These are phyloP conservation scores for Asarcornis scutulata DNA, from an alignment of 2,113 vertebrate genomes.

Conservation along the genomic window DNA sequence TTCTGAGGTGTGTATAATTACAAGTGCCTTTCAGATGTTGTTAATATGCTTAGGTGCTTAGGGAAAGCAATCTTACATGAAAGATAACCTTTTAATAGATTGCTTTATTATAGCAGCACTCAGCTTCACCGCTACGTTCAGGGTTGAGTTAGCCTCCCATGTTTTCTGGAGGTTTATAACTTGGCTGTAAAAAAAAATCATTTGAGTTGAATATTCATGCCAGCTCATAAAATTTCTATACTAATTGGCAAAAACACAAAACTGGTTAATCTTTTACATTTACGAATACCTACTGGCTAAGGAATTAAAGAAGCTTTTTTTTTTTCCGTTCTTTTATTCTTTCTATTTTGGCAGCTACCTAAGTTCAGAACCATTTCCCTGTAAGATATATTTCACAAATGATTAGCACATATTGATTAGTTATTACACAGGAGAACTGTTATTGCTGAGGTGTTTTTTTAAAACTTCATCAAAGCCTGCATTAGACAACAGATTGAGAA, in stretches of 20 bases:
- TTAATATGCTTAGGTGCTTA: constrained; percentile 76
- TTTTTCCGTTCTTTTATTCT: not conserved
- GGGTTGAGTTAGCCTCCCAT: not conserved
- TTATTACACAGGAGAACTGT: not conserved
- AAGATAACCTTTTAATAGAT: constrained; percentile 75
- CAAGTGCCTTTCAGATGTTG: constrained; percentile 65
- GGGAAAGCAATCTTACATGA: constrained; percentile 72
- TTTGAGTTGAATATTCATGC: constrained; percentile 17
- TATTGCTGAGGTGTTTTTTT: constrained; percentile 13
- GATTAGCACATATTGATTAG: constrained; percentile 51
- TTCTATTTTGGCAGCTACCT: not conserved
- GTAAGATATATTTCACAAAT: constrained; percentile 27
- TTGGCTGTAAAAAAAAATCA: constrained; percentile 9
- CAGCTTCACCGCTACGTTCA: not conserved
- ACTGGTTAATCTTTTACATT: not conserved
- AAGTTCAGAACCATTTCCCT: not conserved
- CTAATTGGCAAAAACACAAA: constrained; percentile 23
- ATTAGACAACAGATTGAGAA: constrained; percentile 53
- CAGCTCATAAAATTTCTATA: constrained; percentile 30
- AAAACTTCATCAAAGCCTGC: constrained; percentile 47
- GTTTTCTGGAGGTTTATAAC: constrained; percentile 17
- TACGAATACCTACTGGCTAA: not conserved
- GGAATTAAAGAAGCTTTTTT: not conserved
- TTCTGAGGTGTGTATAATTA: constrained; percentile 73
- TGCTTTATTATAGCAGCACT: constrained; percentile 53